phyloP scores from a whole-genome alignment of 1,140 invertebrate genomes.

The Papilio helenus region DNA sequence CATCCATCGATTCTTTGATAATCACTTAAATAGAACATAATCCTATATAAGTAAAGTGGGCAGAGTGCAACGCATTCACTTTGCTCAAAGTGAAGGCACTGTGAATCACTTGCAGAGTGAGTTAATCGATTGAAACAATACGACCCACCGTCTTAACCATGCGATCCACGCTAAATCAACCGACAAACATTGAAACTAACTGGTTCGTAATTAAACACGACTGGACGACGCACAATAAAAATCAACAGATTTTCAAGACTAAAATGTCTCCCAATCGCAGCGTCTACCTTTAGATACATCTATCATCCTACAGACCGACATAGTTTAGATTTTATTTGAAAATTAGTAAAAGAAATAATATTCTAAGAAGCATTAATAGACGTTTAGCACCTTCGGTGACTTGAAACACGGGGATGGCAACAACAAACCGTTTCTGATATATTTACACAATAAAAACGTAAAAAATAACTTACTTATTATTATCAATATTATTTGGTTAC shows the following conservation, averaged over 20 bases:
- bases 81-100: constrained; percentile 65
- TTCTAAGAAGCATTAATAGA: constrained; percentile 79
- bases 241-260: neutral
- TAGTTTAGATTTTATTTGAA: constrained; percentile 48
- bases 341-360: constrained; percentile 54
- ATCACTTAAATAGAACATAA: neutral
- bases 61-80: constrained; percentile 54
- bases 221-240: neutral
- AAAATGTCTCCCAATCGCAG: neutral
- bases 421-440: constrained; percentile 78
- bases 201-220: neutral
- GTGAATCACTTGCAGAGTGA: constrained; percentile 55
- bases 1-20: neutral
- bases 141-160: constrained; percentile 50
- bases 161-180: neutral
- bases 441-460: constrained; percentile 82
- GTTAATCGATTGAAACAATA: constrained; percentile 65
- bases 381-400: constrained; percentile 81
- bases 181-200: neutral
- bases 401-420: constrained; percentile 74
- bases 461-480: constrained; percentile 84
- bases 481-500: constrained; percentile 82
- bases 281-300: constrained; percentile 40
- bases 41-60: neutral
- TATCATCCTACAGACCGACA: constrained; percentile 56